Conservation (phyloP, 2,113 vertebrate species). For the Peucedramus taeniatus region DNA sequence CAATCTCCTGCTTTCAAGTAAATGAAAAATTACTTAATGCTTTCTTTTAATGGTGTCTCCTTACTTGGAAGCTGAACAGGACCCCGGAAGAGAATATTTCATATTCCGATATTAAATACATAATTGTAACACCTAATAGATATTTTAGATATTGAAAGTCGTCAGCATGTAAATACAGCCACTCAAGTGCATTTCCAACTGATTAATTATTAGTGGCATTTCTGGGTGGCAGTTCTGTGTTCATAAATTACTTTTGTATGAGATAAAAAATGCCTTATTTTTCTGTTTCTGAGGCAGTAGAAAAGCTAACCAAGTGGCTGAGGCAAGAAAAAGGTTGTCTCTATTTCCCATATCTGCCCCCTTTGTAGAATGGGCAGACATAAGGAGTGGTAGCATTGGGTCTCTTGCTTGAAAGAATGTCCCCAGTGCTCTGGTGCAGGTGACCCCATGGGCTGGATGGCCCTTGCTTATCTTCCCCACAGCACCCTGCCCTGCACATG, state of each 20-base stretch:
- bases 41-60: not conserved
- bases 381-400: rapidly evolving
- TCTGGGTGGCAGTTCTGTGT: not conserved
- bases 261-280: not conserved
- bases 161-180: not conserved
- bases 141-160: not conserved
- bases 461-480: rapidly evolving
- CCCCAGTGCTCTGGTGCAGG: rapidly evolving
- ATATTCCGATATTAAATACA: not conserved
- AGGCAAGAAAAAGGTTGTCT: not conserved
- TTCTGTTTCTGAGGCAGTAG: not conserved
- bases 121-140: not conserved
- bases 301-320: not conserved
- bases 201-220: not conserved
- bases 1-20: not conserved
- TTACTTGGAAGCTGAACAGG: not conserved
- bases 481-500: rapidly evolving
- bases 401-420: not conserved
- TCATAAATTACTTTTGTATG: not conserved
- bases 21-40: not conserved
- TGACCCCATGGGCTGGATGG: not conserved
- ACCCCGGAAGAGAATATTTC: not conserved
- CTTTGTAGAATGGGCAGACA: not conserved
- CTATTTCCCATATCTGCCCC: rapidly evolving
- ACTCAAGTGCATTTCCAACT: not conserved